Evolutionary conservation across 2,113 vertebrate genomes (phyloP), one percentile per base, ranked within the genome.

Genomic region (Hirundichthys speculiger): DNA sequence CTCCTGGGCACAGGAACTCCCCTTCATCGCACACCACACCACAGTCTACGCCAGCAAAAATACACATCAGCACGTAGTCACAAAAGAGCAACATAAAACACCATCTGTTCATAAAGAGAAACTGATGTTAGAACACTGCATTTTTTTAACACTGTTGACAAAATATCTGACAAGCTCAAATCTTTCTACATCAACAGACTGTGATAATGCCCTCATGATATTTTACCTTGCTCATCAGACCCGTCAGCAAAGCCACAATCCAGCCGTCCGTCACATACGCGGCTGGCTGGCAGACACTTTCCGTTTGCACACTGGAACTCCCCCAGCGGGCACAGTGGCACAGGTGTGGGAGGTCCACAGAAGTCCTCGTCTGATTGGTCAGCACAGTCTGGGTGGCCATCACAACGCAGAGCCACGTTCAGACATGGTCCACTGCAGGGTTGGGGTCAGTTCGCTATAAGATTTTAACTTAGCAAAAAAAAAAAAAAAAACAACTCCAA

Each of bases 291-390:
- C 27, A 95, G 76, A 54, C 94, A 95, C 65, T 82, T 92, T 13
- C 94, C 93, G 16, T 61, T 94, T 50, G 82, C 80, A 61, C 94
- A 95, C 65, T 87, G 90, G 69, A 95, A 95, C 72, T 93, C 92
- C 39, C 88, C 88, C 0, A 62, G 45, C 0, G 80, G 81, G 39
- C 89, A 93, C n/a, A 68, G 57, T 1, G 89, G 87, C n/a, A 61
- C 2, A 0, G 77, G 52, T 6, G 85, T 79, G 52, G 13, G 13
- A 0, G 88, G 93, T 30, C 51, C 89, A 60, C 85, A 79, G 38
- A 40, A 79, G 50, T 73, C 80, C 88, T 97, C 96, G 0, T 97
- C 96, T 0, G 93, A 96, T 70, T 87, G 90, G 54, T 98, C 94
- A 1, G 77, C 52, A 38, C 96, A 98, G 90, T 96, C 93, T 0